Evolutionary conservation across 2,888 invertebrate species (phyloP).

Genomic region (Drosophila pegasa): DNA sequence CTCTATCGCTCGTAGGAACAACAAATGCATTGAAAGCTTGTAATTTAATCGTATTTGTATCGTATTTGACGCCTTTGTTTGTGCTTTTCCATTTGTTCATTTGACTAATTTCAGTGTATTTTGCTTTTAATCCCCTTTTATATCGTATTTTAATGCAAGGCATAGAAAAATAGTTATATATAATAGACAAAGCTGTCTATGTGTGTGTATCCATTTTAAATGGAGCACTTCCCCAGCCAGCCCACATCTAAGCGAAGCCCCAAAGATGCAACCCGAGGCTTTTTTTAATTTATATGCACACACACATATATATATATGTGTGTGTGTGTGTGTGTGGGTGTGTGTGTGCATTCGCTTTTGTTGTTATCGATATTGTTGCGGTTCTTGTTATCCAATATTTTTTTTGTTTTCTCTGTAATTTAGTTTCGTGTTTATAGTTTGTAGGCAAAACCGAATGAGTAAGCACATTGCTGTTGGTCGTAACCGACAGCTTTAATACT

Average conservation of each 20-base stretch:
- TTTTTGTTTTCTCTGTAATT: conserved; percentile 34
- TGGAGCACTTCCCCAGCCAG: conserved; percentile 34
- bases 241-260: conserved; percentile 50
- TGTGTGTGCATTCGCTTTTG: conserved; percentile 44
- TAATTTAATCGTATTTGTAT: conserved; percentile 78
- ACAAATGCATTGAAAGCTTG: conserved; percentile 61
- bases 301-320: not conserved
- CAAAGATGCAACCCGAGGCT: conserved; percentile 57
- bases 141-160: conserved; percentile 73
- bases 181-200: conserved; percentile 2
- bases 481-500: not conserved
- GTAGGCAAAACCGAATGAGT: conserved; percentile 55
- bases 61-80: conserved; percentile 73
- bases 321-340: not conserved
- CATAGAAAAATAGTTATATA: conserved; percentile 76
- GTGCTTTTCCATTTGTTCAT: conserved; percentile 31
- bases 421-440: conserved; percentile 36
- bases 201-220: conserved; percentile 48
- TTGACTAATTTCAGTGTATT: conserved; percentile 59
- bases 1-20: conserved; percentile 21
- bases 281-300: conserved; percentile 37
- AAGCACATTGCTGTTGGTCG: conserved; percentile 66
- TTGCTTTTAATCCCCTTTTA: conserved; percentile 48
- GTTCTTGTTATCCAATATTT: conserved; percentile 22
- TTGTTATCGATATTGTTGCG: conserved; percentile 46